Percentiles rank a stretch among this genome's conserved stretches.
phyloP scores from a whole-genome alignment of 2,888 invertebrate genomes.

The Dexiosoma caninum region DNA sequence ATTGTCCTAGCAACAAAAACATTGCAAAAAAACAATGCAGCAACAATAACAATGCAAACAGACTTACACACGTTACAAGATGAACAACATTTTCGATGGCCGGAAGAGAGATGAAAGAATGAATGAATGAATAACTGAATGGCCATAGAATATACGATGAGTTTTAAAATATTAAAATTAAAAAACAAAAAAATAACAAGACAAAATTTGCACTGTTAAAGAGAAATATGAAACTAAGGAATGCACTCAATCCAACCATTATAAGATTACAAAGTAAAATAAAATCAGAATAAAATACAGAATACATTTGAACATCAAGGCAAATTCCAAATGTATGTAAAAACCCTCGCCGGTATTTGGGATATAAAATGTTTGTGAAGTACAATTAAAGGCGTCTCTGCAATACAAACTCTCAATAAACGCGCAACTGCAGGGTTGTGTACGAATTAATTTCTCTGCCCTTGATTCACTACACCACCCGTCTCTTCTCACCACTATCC shows the following conservation, averaged over 20 bases:
- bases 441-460: too few species aligned
- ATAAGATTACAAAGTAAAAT: too few species aligned
- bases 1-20: slow-evolving; percentile 53
- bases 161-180: slow-evolving; percentile 12
- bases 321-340: too few species aligned
- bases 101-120: slow-evolving; percentile 56
- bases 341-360: too few species aligned
- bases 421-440: too few species aligned
- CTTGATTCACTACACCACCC: too few species aligned
- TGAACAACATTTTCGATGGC: slow-evolving; percentile 37
- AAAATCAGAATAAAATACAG: too few species aligned
- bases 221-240: neutral
- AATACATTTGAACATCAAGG: too few species aligned
- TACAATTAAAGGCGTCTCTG: too few species aligned
- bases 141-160: slow-evolving; percentile 50
- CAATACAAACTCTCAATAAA: too few species aligned
- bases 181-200: slow-evolving; percentile 24
- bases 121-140: slow-evolving; percentile 51
- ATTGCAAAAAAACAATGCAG: slow-evolving; percentile 8
- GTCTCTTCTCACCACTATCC: too few species aligned
- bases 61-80: slow-evolving; percentile 10
- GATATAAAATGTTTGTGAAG: too few species aligned
- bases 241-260: neutral
- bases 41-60: slow-evolving; percentile 40
- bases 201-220: slow-evolving; percentile 10